phyloP scores from a whole-genome alignment of 2,888 invertebrate species.

The Phasia obesa region DNA sequence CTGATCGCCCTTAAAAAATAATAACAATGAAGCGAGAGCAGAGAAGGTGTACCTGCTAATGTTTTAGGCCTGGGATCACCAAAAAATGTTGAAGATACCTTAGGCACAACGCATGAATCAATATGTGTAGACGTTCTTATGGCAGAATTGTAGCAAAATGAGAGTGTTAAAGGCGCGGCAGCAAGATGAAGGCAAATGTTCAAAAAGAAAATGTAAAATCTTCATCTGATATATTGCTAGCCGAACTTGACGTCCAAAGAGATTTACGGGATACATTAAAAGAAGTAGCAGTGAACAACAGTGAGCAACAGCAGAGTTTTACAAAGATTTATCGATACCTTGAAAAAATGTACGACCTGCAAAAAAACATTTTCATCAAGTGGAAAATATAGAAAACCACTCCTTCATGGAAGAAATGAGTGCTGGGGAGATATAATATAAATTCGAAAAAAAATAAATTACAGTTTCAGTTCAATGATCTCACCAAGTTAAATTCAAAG shows the following conservation, averaged over 20 bases:
- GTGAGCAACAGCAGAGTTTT: no score
- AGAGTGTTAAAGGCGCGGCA: no score
- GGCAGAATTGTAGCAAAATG: neutral
- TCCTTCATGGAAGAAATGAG: no score
- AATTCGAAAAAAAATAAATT: no score
- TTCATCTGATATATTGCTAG: neutral
- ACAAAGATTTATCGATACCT: slow-evolving; percentile 12
- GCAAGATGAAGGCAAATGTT: neutral
- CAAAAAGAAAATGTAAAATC: slow-evolving; percentile 5
- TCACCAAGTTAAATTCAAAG: neutral
- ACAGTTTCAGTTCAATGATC: no score
- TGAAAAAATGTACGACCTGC: slow-evolving; percentile 2
- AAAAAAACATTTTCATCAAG: slow-evolving; percentile 20
- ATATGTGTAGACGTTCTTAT: neutral
- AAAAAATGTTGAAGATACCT: neutral
- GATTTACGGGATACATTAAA: neutral
- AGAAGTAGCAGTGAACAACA: no score
- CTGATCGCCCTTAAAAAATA: no score
- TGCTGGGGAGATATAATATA: no score
- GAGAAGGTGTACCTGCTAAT: neutral
- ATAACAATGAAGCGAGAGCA: no score
- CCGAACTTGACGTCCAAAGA: neutral
- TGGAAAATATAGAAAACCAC: neutral
- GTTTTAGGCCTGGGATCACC: slow-evolving; percentile 8
- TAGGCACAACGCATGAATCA: neutral